Base-by-base conservation (phyloP, 2,113 vertebrate genomes). In the Gorsachius goisagi region DNA sequence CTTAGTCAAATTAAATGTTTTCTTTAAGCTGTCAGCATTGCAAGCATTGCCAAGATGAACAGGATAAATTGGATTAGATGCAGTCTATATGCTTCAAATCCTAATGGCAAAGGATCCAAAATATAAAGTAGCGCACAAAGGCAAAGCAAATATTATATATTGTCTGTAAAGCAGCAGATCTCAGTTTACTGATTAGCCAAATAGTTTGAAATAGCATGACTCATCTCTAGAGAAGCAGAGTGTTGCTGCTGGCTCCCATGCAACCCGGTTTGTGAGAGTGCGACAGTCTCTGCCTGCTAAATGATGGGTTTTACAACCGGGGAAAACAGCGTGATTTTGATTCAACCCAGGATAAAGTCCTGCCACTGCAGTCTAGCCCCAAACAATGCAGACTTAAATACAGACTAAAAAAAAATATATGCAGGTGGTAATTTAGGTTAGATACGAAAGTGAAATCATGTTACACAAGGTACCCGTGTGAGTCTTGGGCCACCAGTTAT, bases 1-100 rank as follows among this genome's bases (percentile, higher is more conserved):
- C 95, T 98, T 97, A 97, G 88, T 79, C 92, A 97, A 94, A 97
- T 97, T 94, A 97, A 96, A 89, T 97, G 76, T 96, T 97, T 96
- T 96, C 77, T 96, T 95, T 97, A 95, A 96, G 85, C 93, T 96
- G 93, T 97, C 96, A 95, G 93, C 90, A 62, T 96, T 89, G 89
- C 30, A 5, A 88, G 88, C 76, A 45, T 32, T 96, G 93, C 96
- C 75, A 95, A 90, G 93, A 91, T 85, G 94, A 96, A 92, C 69
- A 87, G 66, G 86, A 96, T 96, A 96, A 97, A 97, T 96, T 97
- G 95, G 86, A 96, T 98, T 97, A 95, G 90, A 95, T 96, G 85
- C 90, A 96, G 92, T 96, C 88, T 96, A 90, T 94, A 96, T 10
- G 75, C 85, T 92, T 95, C 28, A 56, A 96, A 92, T 87, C 64